Percentiles rank a stretch among this genome's conserved stretches.
Conservation (phyloP, 2,888 invertebrate genomes). For the Chydorus sphaericus region DNA sequence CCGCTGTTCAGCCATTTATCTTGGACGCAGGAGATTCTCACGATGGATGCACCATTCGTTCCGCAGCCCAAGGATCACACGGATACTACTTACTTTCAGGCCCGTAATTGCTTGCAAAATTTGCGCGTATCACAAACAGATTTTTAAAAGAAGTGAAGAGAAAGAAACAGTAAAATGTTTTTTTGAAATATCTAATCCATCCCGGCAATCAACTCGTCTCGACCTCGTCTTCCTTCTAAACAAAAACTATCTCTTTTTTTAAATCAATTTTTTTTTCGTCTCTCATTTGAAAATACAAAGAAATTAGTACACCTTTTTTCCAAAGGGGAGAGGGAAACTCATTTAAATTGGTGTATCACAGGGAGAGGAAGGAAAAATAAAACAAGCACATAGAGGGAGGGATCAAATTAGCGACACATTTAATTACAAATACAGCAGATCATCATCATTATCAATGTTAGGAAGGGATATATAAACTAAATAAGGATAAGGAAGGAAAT, state of each 20-base stretch:
- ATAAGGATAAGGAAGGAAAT: too few species aligned
- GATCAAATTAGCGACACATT: too few species aligned
- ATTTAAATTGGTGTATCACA: conserved; percentile 6
- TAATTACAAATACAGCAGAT: too few species aligned
- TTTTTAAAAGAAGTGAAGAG: background rate
- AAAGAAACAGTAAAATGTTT: background rate
- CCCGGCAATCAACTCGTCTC: conserved; percentile 3
- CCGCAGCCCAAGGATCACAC: conserved; percentile 73
- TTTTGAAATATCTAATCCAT: background rate
- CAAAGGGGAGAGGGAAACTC: background rate
- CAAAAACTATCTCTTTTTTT: too few species aligned
- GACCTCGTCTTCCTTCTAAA: background rate
- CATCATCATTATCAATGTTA: too few species aligned
- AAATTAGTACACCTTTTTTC: background rate
- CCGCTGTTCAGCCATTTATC: conserved; percentile 53
- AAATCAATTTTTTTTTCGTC: background rate
- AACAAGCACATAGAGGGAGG: background rate
- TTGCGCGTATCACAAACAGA: conserved; percentile 46
- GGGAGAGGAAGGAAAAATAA: conserved; percentile 1
- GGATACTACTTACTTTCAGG: conserved; percentile 86
- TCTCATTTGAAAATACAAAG: background rate
- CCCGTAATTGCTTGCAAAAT: conserved; percentile 65
- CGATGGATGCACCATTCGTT: conserved; percentile 65
- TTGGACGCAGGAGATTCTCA: conserved; percentile 59
- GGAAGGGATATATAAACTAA: too few species aligned